phyloP scores from a whole-genome alignment of 2,113 vertebrate species.

The Paramormyrops kingsleyae region DNA sequence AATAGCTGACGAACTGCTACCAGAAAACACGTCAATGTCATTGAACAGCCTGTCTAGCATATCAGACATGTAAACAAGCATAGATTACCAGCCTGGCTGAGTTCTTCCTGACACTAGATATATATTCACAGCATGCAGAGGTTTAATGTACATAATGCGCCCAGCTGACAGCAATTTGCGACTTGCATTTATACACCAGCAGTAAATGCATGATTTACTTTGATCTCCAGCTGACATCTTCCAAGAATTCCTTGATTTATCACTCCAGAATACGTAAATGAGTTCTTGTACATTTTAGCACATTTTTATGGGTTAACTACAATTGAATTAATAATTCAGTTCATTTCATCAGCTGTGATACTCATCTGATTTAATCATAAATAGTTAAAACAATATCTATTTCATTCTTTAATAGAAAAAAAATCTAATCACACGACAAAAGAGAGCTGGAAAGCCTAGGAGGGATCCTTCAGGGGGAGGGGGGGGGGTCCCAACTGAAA shows the following conservation, averaged over 20 bases:
- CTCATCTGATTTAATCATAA: slow-evolving; percentile 2
- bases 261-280: background rate
- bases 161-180: background rate
- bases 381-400: slow-evolving; percentile 5
- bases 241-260: background rate
- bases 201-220: background rate
- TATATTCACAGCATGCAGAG: background rate
- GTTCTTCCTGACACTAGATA: background rate
- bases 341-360: slow-evolving; percentile 6
- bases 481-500: background rate
- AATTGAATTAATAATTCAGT: slow-evolving; percentile 3
- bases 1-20: background rate
- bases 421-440: background rate
- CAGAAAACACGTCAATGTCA: background rate
- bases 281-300: background rate
- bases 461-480: background rate
- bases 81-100: slow-evolving; percentile 3
- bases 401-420: slow-evolving; percentile 3
- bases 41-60: background rate
- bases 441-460: background rate
- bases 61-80: background rate
- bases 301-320: slow-evolving; percentile 2
- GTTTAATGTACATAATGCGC: background rate
- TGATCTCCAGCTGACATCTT: background rate
- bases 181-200: background rate